Evolutionary conservation across 2,888 invertebrate genomes (phyloP), one percentile per base, ranked within the genome.

Genomic region (Tetheella fluctuosa): DNA sequence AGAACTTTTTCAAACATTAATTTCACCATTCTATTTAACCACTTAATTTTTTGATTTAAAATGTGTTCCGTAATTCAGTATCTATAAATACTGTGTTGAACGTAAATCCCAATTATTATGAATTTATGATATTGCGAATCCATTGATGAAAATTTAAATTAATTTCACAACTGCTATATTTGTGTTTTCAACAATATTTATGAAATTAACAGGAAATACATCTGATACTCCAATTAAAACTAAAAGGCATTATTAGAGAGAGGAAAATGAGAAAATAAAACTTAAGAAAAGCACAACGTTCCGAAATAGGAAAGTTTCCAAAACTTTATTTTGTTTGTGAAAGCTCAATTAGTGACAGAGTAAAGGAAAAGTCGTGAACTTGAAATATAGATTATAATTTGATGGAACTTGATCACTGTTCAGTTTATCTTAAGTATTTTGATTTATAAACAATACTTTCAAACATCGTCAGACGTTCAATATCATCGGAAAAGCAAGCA

Each of bases 261-360:
- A 42, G 17, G n/a, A 0, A 15, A 39, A 39, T 15, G 48, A 48
- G 42, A 48, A 48, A 48, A 48, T 48, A 48, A 48, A 48, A 48
- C 48, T 48, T 48, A 20, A 48, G 20, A 48, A 48, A 48, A 48
- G 48, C 48, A 48, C 48, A 48, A 20, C 20, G 48, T 54, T 54
- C 15, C n/a, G 15, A 25, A 54, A 54, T 17, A 54, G 17, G 28
- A 23, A 54, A 54, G 54, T 28, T 25, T 20, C 54, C 54, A 28
- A 17, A 54, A 54, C 25, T 54, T 54, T 53, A 23, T 28, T n/a
- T 53, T 25, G 23, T 54, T 28, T 28, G 28, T 17, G 54, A 23
- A 28, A n/a, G 54, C 54, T 28, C 28, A 28, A 28, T 28, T 54
- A 54, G 23, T 23, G 28, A 25, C 28, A n/a, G 23, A 28, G n/a